Evolutionary conservation across 2,888 invertebrate genomes (phyloP).

Genomic region (Blastobasis lacticolella): DNA sequence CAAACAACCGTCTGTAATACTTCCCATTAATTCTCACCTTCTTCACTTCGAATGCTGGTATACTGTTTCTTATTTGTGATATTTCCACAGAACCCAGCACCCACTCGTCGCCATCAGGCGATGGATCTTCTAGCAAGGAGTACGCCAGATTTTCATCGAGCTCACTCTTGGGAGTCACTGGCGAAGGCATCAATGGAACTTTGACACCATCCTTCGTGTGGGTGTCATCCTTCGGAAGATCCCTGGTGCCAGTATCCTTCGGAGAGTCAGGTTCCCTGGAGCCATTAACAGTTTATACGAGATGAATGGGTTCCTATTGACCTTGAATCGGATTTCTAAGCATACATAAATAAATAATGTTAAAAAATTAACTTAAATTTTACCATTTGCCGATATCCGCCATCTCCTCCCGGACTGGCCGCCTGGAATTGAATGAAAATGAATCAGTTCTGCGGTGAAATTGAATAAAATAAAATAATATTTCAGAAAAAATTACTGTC

Average conservation of each 20-base stretch:
- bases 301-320: no score
- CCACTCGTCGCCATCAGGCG: constrained; percentile 41
- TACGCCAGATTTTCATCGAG: constrained; percentile 25
- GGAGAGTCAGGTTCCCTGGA: no score
- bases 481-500: not conserved
- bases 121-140: constrained; percentile 27
- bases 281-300: no score
- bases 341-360: not conserved
- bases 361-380: not conserved
- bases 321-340: no score
- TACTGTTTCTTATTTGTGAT: constrained; percentile 13
- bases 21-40: constrained; percentile 35
- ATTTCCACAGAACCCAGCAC: constrained; percentile 21
- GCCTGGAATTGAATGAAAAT: not conserved
- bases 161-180: not conserved
- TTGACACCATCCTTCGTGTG: no score
- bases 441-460: not conserved
- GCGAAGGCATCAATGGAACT: no score
- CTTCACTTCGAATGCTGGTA: constrained; percentile 25
- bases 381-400: no score
- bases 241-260: no score
- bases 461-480: not conserved
- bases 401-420: no score
- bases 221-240: no score
- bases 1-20: constrained; percentile 32